A percentile compares a stretch with the other conserved stretches of the same genome.
phyloP scores from a whole-genome alignment of 2,113 vertebrate species.

The human region DNA sequence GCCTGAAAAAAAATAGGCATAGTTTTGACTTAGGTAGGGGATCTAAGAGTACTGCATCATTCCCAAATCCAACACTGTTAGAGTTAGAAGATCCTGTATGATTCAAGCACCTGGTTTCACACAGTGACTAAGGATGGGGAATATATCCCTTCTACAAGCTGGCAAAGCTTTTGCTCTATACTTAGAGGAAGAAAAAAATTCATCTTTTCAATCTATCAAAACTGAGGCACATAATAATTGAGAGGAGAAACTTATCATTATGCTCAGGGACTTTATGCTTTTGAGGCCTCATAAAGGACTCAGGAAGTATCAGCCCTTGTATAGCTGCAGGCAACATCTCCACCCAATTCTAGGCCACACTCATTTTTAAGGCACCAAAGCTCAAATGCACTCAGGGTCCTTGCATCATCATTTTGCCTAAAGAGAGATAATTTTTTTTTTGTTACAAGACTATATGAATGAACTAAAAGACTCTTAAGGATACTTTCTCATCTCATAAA shows the following conservation, averaged over 20 bases:
- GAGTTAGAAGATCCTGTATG: neutral
- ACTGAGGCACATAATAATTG: neutral
- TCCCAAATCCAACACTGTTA: neutral
- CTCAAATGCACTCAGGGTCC: neutral
- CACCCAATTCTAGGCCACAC: neutral
- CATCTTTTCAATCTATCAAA: neutral
- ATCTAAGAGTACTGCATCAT: neutral
- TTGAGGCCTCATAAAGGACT: neutral
- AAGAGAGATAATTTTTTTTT: neutral
- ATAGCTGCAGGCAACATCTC: neutral
- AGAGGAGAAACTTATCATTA: neutral
- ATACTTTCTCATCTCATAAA: neutral
- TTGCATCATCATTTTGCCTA: neutral
- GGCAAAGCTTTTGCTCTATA: neutral
- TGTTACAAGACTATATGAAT: neutral
- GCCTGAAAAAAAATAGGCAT: neutral
- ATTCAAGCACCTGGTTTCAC: neutral
- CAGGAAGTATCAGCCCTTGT: neutral
- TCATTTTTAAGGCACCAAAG: neutral
- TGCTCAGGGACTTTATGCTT: neutral
- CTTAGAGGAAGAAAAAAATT: neutral
- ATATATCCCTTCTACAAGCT: neutral
- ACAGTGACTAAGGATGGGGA: neutral
- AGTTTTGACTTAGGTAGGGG: neutral
- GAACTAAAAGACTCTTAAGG: neutral